phyloP scores from a whole-genome alignment of 64 coral and sea anemone species.

The Stichodactyla mertensii region DNA sequence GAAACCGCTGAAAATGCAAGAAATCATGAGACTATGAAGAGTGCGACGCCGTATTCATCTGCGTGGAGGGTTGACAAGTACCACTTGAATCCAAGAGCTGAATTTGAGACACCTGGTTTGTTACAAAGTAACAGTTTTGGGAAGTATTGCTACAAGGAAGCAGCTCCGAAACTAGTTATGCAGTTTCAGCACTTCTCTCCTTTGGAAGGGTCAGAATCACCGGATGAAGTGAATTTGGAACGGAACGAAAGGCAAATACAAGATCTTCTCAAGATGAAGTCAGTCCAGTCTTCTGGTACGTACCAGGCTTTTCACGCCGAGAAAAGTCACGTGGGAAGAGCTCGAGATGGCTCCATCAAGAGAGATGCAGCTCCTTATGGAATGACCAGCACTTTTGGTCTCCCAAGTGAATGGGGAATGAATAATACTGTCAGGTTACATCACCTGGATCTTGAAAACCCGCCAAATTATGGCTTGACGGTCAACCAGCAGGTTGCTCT shows the following conservation, averaged over 20 bases:
- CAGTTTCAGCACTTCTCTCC: slow-evolving; percentile 15
- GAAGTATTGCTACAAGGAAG: background rate
- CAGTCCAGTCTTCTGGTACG: background rate
- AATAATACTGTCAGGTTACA: slow-evolving; percentile 1
- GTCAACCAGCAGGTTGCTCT: background rate
- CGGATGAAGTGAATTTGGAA: background rate
- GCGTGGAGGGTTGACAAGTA: background rate
- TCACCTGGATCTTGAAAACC: background rate
- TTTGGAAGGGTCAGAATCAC: background rate
- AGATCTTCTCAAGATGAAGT: slow-evolving; percentile 13
- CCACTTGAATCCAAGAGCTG: background rate
- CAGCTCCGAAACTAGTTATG: background rate
- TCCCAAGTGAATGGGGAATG: background rate
- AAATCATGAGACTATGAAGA: background rate
- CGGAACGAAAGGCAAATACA: background rate
- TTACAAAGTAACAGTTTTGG: background rate
- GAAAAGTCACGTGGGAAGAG: background rate
- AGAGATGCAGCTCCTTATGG: background rate
- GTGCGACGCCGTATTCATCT: background rate
- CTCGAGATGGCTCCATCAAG: background rate
- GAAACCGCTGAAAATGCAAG: background rate
- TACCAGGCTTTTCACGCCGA: background rate
- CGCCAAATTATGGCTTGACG: background rate
- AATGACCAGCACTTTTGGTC: background rate
- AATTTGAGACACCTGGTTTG: background rate